Base-by-base conservation (phyloP, 2,797 vertebrate species). In the Salarias fasciatus region DNA sequence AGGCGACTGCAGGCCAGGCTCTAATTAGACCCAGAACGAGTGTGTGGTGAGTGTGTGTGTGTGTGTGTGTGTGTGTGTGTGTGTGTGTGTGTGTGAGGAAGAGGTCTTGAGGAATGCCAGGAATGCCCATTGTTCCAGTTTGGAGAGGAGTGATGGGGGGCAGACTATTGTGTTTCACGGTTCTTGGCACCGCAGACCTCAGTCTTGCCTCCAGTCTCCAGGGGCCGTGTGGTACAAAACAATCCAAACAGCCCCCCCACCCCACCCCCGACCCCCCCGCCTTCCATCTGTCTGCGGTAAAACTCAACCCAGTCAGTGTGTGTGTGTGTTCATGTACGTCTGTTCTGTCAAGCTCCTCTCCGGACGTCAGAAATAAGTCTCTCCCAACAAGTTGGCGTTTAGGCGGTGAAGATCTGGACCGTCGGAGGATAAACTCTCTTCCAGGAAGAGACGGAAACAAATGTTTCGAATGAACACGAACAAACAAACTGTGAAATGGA, bases 91-190 rank as follows among this genome's bases (percentile, higher is more conserved):
- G 29, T 41, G 64, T 69, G 83, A 78, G 71, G 81, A 79, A 84
- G 85, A 84, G 75, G 87, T 85, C 79, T 83, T 72, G 37, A 79
- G 69, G 91, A 92, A 94, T 93, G 74, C 6, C 36, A 82, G 75
- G 91, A 93, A 94, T 94, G 91, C 83, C 77, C 77, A 91, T 93
- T 93, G 92, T 92, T 92, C 18, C 86, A 69, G 60, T 75, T 76
- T 82, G 58, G 73, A 70, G 77, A 72, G 51, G 15, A 78, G 54
- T 67, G 64, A 82, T 72, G 76, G 80, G 73, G 77, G 75, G 72
- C 73, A 83, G 81, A 63, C 79, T 79, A 88, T 91, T 89, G 84
- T 87, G 82, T 77, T 87, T 84, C 79, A 73, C 54, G 63, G 61
- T 71, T 85, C 79, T 85, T 88, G 89, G 86, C 84, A 88, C 77